phyloP scores from a whole-genome alignment of 2,888 invertebrate species.

The Trissonchulus sp. region DNA sequence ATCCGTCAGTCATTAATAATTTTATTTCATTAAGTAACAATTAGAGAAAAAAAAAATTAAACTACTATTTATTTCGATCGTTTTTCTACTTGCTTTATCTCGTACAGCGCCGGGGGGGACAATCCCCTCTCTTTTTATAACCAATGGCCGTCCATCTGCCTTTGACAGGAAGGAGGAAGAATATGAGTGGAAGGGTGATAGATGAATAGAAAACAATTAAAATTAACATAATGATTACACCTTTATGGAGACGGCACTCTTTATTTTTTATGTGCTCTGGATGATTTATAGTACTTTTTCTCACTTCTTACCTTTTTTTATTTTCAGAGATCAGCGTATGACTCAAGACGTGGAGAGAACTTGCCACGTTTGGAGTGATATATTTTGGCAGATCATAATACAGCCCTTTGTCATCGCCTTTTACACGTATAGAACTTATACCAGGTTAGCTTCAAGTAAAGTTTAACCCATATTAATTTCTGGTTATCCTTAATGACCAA shows the following conservation, averaged over 20 bases:
- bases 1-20: conserved; percentile 55
- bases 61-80: too few species aligned
- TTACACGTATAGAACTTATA: conserved; percentile 58
- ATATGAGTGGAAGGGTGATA: too few species aligned
- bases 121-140: too few species aligned
- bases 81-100: too few species aligned
- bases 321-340: conserved; percentile 57
- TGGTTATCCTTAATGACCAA: neutral
- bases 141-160: too few species aligned
- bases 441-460: conserved; percentile 49
- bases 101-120: too few species aligned
- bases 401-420: conserved; percentile 59
- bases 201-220: too few species aligned
- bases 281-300: neutral
- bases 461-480: neutral
- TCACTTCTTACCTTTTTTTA: neutral
- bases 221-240: too few species aligned
- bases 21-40: conserved; percentile 30
- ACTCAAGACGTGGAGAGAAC: conserved; percentile 59
- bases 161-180: too few species aligned
- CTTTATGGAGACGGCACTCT: too few species aligned
- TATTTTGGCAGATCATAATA: conserved; percentile 54
- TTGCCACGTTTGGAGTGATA: conserved; percentile 55
- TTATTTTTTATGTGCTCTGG: conserved; percentile 10
- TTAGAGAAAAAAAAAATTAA: too few species aligned